Evolutionary conservation across 1,140 invertebrate species (phyloP).

Genomic region (Brachionus angularis): DNA sequence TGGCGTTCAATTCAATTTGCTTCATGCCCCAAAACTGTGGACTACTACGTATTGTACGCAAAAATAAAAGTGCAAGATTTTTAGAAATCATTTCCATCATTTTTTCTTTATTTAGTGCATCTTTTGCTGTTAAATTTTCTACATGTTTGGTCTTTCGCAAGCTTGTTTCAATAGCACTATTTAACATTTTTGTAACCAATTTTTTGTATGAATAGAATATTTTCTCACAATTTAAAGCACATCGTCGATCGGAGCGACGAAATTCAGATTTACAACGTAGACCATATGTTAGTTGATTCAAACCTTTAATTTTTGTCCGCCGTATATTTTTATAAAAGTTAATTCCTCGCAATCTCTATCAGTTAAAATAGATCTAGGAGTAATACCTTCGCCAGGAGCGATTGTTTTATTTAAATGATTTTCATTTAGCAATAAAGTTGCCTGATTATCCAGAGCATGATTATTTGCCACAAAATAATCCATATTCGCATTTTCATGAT

Average conservation of each 20-base stretch:
- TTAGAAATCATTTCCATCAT: too few species aligned
- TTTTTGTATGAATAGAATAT: not conserved
- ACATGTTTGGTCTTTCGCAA: not conserved
- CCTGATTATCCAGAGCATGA: not conserved
- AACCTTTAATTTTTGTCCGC: not conserved
- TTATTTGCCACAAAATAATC: not conserved
- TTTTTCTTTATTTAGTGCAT: constrained; percentile 3
- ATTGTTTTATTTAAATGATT: constrained; percentile 4
- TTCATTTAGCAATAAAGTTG: not conserved
- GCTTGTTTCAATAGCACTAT: not conserved
- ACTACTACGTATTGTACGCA: too few species aligned
- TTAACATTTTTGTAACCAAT: not conserved
- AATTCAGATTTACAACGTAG: constrained; percentile 1
- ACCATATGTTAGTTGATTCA: constrained; percentile 1
- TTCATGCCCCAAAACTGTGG: not conserved
- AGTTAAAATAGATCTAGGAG: not conserved
- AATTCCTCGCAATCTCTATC: not conserved
- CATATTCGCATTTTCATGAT: not conserved
- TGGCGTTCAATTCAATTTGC: not conserved
- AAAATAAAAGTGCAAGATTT: too few species aligned
- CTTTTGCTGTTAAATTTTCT: too few species aligned
- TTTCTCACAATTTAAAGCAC: not conserved
- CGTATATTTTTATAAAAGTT: not conserved
- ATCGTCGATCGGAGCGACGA: constrained; percentile 1
- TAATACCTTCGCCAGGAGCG: not conserved